Percentiles rank a stretch among this genome's conserved stretches.
These are phyloP conservation scores for Leptothorax acervorum DNA, from an alignment of 2,888 invertebrate species.

Conservation along the genomic window DNA sequence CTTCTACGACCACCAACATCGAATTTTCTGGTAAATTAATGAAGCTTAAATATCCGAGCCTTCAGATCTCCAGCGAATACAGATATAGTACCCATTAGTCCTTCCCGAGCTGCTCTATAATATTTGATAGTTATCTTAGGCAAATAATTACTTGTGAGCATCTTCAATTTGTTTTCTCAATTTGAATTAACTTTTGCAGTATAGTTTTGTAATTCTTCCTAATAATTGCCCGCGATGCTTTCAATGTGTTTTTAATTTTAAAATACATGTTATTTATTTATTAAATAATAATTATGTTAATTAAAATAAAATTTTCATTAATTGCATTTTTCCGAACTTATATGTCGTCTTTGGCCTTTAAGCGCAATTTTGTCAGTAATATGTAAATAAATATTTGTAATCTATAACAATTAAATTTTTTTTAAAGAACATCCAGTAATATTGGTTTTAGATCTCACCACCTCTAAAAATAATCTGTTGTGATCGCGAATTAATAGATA, in stretches of 20 bases:
- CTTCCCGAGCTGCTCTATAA: background rate
- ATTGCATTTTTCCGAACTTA: background rate
- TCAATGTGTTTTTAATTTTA: background rate
- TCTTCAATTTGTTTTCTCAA: background rate
- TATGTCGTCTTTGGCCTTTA: background rate
- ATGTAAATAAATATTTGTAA: constrained; percentile 1
- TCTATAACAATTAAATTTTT: background rate
- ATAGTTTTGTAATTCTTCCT: too few species aligned
- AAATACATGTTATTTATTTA: background rate
- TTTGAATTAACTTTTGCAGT: background rate
- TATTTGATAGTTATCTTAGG: background rate
- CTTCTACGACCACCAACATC: background rate
- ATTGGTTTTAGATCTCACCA: background rate
- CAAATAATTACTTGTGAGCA: background rate
- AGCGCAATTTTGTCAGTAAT: background rate
- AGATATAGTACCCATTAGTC: background rate
- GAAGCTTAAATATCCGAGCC: background rate
- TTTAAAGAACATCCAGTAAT: background rate
- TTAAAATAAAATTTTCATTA: background rate
- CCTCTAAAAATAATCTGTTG: background rate
- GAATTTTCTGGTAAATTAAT: background rate
- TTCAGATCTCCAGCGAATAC: too few species aligned
- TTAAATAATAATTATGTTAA: background rate
- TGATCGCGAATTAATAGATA: background rate
- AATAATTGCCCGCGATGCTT: background rate